Evolutionary conservation across 2,797 vertebrate species (phyloP), one percentile per base, ranked within the genome.

Genomic region (Carapus acus): DNA sequence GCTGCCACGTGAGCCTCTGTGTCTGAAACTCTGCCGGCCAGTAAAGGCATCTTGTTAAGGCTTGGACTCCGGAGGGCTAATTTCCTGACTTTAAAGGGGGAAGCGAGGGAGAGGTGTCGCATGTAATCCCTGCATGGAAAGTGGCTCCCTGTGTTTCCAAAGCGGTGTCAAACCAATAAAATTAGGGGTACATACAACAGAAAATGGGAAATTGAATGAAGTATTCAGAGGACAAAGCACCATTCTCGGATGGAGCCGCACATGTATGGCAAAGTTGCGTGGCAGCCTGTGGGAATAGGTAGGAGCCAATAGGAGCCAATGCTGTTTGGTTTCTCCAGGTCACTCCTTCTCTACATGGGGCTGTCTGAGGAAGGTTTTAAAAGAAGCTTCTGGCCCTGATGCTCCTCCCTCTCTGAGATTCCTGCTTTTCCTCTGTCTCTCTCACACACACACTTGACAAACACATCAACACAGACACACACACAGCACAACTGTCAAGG

Each of bases 281-380:
- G 36, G 46, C 34, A 40, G 52, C 46, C 61, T 44, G 44, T 53
- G 66, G 67, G 66, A 71, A 67, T 24, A 24, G 39, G 67, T 46
- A 56, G 59, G 59, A 65, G 57, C 33, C 18, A 36, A 51, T 36
- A 58, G 54, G 69, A 81, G 54, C 73, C 76, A 76, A 73, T 80
- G 76, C 67, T 62, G 49, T 51, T 55, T 59, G 73, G 48, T 59
- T 62, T 55, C 51, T 58, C 42, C 70, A 58, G 69, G 80, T 87
- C 74, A 85, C 85, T 73, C 89, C 86, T 83, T 81, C 86, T 76
- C 80, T 49, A 60, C 67, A 82, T 83, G 87, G 73, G 82, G 80
- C 83, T 24, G 73, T 81, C 82, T 85, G 72, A 69, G 73, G 73
- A 85, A 67, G 71, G 51, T 74, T 79, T 83, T 74, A 82, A 83